A percentile compares a stretch with the other conserved stretches of the same genome.
These are phyloP conservation scores for Orchestia grillus DNA, from an alignment of 1,140 invertebrate species.

Conservation along the genomic window DNA sequence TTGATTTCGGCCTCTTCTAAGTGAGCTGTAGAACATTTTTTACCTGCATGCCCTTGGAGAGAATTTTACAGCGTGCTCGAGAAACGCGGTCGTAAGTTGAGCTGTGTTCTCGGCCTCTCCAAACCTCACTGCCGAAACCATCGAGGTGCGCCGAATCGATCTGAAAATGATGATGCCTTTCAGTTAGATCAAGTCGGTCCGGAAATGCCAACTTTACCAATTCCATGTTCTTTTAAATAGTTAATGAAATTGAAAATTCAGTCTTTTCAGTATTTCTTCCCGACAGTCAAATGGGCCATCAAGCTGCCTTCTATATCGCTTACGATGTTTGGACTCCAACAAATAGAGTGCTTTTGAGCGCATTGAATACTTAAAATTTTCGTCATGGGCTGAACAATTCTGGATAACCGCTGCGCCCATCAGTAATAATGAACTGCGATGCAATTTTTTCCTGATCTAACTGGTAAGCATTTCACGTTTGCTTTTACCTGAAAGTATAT, in stretches of 20 bases:
- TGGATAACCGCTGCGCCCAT: background rate
- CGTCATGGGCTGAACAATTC: background rate
- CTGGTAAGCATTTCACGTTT: background rate
- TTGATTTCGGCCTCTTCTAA: constrained; percentile 48
- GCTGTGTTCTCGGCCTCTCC: background rate
- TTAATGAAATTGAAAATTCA: background rate
- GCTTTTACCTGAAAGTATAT: background rate
- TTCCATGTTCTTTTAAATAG: background rate
- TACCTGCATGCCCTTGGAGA: constrained; percentile 32
- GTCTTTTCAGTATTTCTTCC: background rate
- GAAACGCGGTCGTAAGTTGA: background rate
- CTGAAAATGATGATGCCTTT: background rate
- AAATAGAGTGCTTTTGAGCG: background rate
- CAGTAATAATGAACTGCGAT: background rate
- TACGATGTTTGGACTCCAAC: background rate
- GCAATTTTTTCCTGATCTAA: background rate
- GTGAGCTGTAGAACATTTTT: constrained; percentile 43
- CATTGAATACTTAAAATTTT: background rate
- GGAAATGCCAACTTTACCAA: background rate
- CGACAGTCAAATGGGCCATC: background rate
- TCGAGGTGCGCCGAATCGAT: background rate
- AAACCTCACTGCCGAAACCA: background rate
- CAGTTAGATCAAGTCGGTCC: background rate
- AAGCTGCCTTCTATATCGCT: background rate
- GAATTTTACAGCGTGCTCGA: background rate